phyloP scores from a whole-genome alignment of 2,888 invertebrate species.

The Phaedon cochleariae region DNA sequence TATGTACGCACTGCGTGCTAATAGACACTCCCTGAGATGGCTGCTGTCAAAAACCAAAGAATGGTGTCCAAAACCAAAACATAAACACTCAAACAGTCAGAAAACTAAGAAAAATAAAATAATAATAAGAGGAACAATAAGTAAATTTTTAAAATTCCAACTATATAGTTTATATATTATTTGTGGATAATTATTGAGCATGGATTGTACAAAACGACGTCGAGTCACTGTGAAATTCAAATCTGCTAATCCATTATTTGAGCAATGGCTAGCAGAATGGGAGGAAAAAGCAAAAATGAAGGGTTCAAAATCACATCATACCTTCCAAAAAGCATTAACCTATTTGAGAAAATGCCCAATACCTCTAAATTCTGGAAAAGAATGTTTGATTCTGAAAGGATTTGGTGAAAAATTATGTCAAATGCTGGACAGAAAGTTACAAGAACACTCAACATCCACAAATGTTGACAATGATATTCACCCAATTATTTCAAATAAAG shows the following conservation, averaged over 20 bases:
- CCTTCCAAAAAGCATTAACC: slow-evolving; percentile 74
- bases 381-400: slow-evolving; percentile 84
- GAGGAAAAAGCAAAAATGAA: slow-evolving; percentile 73
- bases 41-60: too few species aligned
- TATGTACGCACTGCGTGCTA: too few species aligned
- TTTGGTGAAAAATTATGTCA: slow-evolving; percentile 81
- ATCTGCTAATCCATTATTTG: slow-evolving; percentile 83
- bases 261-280: slow-evolving; percentile 82
- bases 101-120: too few species aligned
- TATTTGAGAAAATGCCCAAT: slow-evolving; percentile 86
- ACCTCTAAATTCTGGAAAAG: slow-evolving; percentile 76
- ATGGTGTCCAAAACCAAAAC: too few species aligned
- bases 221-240: slow-evolving; percentile 62
- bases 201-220: slow-evolving; percentile 29
- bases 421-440: slow-evolving; percentile 79
- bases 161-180: neutral
- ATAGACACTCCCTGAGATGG: too few species aligned
- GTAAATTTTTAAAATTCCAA: neutral
- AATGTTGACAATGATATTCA: neutral
- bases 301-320: slow-evolving; percentile 71
- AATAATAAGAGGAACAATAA: too few species aligned
- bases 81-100: too few species aligned
- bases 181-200: neutral
- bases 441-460: slow-evolving; percentile 56
- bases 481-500: neutral